Percentiles rank a stretch among this genome's conserved stretches.
phyloP scores from a whole-genome alignment of 1,140 invertebrate genomes.

The Lepeophtheirus salmonis region DNA sequence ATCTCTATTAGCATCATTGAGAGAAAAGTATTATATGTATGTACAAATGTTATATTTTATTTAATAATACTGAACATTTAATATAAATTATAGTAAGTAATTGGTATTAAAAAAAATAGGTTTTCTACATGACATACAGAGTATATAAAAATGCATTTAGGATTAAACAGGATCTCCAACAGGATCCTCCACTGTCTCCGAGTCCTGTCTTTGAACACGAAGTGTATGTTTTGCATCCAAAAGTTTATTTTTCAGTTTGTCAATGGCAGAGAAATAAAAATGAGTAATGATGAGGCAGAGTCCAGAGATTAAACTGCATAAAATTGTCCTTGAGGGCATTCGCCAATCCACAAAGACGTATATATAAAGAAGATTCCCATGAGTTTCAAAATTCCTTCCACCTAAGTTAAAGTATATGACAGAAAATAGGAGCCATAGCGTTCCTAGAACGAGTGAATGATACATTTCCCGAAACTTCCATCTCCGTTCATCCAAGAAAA shows the following conservation, averaged over 20 bases:
- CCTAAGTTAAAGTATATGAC: not conserved
- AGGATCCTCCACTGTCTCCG: too few species aligned
- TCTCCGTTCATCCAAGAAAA: not conserved
- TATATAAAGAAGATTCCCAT: not conserved
- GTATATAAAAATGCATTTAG: too few species aligned
- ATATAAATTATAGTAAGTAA: too few species aligned
- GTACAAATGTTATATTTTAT: too few species aligned
- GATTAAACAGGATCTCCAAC: too few species aligned
- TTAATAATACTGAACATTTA: too few species aligned
- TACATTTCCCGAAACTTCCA: not conserved
- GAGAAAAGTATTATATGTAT: too few species aligned
- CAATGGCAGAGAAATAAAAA: not conserved
- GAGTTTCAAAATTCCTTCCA: not conserved
- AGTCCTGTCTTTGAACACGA: not conserved
- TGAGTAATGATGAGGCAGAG: not conserved
- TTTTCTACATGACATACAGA: too few species aligned
- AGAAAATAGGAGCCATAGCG: not conserved
- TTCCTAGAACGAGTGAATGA: not conserved
- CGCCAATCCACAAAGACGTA: not conserved
- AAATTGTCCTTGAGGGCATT: not conserved
- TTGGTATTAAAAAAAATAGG: too few species aligned
- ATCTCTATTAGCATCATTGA: too few species aligned
- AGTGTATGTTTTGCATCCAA: not conserved
- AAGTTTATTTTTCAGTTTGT: not conserved
- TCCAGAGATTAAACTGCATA: not conserved